A percentile compares a stretch with the other conserved stretches of the same genome.
Conservation (phyloP, 2,888 invertebrate species). For the Xestoiulus laeticollis region DNA sequence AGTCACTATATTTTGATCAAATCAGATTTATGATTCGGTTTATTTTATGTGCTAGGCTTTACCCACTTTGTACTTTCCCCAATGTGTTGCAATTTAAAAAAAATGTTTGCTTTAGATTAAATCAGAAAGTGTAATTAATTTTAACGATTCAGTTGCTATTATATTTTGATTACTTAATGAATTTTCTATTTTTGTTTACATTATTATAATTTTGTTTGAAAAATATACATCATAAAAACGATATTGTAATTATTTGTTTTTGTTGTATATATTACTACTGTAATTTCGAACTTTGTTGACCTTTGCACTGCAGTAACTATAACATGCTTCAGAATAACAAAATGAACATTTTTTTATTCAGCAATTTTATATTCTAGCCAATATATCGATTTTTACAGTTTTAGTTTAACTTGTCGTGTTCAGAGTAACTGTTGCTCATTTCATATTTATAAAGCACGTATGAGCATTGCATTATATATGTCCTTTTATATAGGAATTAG, state of each 20-base stretch:
- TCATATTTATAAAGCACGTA: slow-evolving; percentile 11
- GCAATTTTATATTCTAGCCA: background rate
- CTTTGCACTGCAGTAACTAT: background rate
- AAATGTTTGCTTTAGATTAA: background rate
- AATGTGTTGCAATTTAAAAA: background rate
- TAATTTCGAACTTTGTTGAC: too few relatives aligned
- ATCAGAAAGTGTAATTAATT: background rate
- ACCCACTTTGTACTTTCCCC: background rate
- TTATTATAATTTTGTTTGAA: too few relatives aligned
- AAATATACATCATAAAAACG: too few relatives aligned
- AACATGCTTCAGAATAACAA: background rate
- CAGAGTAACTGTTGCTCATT: slow-evolving; percentile 26
- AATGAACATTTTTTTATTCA: background rate
- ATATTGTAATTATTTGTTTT: too few relatives aligned
- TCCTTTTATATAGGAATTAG: background rate
- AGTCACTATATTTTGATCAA: background rate
- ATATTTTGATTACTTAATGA: too few relatives aligned
- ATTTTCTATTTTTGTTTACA: too few relatives aligned
- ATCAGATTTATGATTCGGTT: background rate
- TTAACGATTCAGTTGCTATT: background rate
- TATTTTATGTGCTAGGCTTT: background rate
- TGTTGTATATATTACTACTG: too few relatives aligned
- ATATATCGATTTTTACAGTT: slow-evolving; percentile 17
- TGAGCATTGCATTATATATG: background rate
- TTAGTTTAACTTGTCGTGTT: background rate